phyloP scores from a whole-genome alignment of 1,140 invertebrate species.

The Drosophila subobscura region DNA sequence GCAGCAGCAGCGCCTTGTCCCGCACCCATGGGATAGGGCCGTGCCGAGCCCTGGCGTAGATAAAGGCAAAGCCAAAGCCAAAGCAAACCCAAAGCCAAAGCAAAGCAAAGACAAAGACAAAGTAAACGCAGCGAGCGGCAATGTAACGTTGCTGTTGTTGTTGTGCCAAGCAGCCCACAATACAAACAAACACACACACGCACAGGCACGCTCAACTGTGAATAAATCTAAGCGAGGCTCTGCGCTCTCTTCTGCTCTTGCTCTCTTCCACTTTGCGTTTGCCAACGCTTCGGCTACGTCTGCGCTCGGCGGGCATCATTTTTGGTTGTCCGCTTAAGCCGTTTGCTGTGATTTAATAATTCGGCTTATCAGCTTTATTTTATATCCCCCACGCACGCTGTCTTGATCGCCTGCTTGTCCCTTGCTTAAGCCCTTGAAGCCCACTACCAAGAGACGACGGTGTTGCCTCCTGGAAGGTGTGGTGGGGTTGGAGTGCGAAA shows the following conservation, averaged over 20 bases:
- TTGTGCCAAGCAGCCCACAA: conserved; percentile 20
- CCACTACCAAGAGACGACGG: too few relatives aligned
- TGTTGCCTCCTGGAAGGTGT: too few relatives aligned
- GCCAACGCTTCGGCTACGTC: neutral
- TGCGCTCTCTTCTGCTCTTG: neutral
- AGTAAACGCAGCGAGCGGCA: conserved; percentile 4
- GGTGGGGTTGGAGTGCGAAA: too few relatives aligned
- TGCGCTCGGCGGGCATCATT: neutral
- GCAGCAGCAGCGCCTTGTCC: too few relatives aligned
- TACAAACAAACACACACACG: conserved; percentile 34
- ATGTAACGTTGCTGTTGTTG: too few relatives aligned
- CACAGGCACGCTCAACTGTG: conserved; percentile 22
- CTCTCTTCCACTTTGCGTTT: too few relatives aligned
- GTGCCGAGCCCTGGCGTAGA: too few relatives aligned
- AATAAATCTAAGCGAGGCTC: conserved; percentile 40
- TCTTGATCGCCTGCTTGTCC: too few relatives aligned
- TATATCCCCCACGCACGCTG: conserved; percentile 1
- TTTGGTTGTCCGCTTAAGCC: conserved; percentile 8
- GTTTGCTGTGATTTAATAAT: conserved; percentile 56
- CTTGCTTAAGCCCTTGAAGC: too few relatives aligned
- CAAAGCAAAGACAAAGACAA: conserved; percentile 13
- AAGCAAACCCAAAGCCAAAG: conserved; percentile 13
- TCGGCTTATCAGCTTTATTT: conserved; percentile 49
- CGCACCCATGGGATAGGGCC: too few relatives aligned
- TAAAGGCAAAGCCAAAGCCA: conserved; percentile 8